Percentiles rank a stretch among this genome's conserved stretches.
Evolutionary conservation across 1,140 invertebrate genomes (phyloP).

Genomic region (Sweltsa coloradensis): DNA sequence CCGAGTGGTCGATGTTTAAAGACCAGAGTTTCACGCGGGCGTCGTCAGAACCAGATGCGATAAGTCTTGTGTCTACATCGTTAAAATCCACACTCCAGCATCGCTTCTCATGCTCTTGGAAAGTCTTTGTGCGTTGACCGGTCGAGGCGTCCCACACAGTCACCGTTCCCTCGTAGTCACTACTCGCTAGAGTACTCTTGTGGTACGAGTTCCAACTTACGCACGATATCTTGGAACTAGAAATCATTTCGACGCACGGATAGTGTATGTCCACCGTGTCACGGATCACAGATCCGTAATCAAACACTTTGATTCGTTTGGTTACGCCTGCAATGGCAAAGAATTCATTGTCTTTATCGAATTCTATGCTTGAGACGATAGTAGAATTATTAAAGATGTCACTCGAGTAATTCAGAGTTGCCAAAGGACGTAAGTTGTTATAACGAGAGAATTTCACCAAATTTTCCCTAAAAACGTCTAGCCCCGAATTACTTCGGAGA

Average conservation of each 20-base stretch:
- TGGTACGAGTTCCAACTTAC: constrained; percentile 91
- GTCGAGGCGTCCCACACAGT: constrained; percentile 86
- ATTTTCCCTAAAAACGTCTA: constrained; percentile 76
- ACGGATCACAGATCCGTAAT: constrained; percentile 74
- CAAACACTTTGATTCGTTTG: constrained; percentile 89
- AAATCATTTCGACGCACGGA: constrained; percentile 86
- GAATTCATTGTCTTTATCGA: constrained; percentile 92
- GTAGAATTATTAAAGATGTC: constrained; percentile 82
- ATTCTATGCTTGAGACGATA: constrained; percentile 94
- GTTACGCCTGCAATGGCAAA: constrained; percentile 96
- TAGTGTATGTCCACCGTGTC: constrained; percentile 84
- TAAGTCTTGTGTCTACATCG: constrained; percentile 75
- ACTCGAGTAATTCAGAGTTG: constrained; percentile 81
- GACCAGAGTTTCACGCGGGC: constrained; percentile 91
- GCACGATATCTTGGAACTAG: constrained; percentile 88
- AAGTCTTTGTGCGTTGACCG: constrained; percentile 56
- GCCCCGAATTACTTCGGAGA: constrained; percentile 33
- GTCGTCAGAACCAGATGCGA: constrained; percentile 92
- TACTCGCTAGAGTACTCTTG: constrained; percentile 80
- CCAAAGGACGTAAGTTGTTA: constrained; percentile 62
- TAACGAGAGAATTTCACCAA: constrained; percentile 82
- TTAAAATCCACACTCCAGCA: constrained; percentile 98
- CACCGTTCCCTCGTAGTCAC: constrained; percentile 91
- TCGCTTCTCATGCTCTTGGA: constrained; percentile 88
- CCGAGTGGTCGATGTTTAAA: constrained; percentile 73